phyloP scores from a whole-genome alignment of 2,888 invertebrate genomes.

The Capitulum mitella region DNA sequence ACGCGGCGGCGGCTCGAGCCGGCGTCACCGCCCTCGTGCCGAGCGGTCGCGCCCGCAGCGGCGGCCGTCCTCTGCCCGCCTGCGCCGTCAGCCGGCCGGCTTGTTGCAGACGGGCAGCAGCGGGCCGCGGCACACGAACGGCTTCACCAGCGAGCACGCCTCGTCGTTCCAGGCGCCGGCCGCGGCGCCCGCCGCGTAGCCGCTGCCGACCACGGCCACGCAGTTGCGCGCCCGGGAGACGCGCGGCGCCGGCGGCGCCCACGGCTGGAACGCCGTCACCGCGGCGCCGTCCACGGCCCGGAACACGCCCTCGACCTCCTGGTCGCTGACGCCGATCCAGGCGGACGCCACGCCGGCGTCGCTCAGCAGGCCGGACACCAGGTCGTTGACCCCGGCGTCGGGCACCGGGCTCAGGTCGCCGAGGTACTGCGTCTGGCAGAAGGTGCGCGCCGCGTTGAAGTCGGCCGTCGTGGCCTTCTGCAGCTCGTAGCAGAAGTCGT shows the following conservation, averaged over 20 bases:
- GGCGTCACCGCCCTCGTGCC: no score
- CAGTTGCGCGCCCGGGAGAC: neutral
- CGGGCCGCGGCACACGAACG: neutral
- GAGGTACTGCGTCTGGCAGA: neutral
- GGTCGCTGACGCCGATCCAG: neutral
- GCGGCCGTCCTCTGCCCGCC: no score
- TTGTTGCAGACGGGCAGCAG: neutral
- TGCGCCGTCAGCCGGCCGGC: no score
- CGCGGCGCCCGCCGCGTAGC: neutral
- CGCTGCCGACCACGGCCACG: neutral
- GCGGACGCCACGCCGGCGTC: neutral
- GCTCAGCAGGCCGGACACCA: neutral
- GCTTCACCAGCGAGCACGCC: neutral
- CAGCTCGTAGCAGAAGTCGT: neutral
- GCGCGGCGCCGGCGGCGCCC: neutral
- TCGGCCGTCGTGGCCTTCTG: neutral
- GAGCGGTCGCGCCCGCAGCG: no score
- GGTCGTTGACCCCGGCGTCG: neutral
- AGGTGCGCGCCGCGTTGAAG: neutral
- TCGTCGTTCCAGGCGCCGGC: neutral
- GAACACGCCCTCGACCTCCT: neutral
- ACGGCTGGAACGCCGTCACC: neutral
- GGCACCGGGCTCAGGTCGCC: neutral
- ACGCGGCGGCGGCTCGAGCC: no score
- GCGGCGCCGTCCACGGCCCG: neutral